phyloP scores from a whole-genome alignment of 1,140 invertebrate species.

The Habropoda laboriosa region DNA sequence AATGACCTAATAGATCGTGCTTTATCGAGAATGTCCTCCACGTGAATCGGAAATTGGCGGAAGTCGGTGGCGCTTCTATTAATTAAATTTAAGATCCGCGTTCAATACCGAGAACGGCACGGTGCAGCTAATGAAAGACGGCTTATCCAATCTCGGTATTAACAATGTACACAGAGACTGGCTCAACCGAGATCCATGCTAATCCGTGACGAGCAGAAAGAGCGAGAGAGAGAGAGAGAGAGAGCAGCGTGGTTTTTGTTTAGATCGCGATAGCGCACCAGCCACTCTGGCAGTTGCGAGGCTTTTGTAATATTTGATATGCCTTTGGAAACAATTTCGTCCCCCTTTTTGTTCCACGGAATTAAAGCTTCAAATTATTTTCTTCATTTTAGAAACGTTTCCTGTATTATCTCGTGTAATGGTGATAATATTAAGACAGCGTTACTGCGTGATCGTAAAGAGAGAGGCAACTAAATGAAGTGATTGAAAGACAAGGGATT shows the following conservation, averaged over 20 bases:
- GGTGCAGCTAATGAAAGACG: background rate
- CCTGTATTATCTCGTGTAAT: too few species aligned
- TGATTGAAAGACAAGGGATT: too few species aligned
- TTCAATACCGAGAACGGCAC: background rate
- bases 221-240: background rate
- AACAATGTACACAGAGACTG: background rate
- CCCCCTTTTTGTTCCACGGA: too few species aligned
- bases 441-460: too few species aligned
- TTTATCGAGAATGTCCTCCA: too few species aligned
- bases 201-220: background rate
- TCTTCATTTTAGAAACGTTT: too few species aligned
- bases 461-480: too few species aligned
- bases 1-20: too few species aligned
- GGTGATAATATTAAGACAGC: too few species aligned
- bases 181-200: constrained; percentile 10
- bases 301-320: background rate
- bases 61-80: background rate
- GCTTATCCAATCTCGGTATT: background rate
- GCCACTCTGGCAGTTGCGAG: too few species aligned
- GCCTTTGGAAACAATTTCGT: too few species aligned
- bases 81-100: background rate
- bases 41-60: background rate
- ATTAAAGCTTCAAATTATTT: too few species aligned
- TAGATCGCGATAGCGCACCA: background rate
- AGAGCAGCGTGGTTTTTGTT: background rate